Percentiles rank a stretch among this genome's conserved stretches.
phyloP scores from a whole-genome alignment of 2,113 vertebrate species.

The Malurus cyaneus region DNA sequence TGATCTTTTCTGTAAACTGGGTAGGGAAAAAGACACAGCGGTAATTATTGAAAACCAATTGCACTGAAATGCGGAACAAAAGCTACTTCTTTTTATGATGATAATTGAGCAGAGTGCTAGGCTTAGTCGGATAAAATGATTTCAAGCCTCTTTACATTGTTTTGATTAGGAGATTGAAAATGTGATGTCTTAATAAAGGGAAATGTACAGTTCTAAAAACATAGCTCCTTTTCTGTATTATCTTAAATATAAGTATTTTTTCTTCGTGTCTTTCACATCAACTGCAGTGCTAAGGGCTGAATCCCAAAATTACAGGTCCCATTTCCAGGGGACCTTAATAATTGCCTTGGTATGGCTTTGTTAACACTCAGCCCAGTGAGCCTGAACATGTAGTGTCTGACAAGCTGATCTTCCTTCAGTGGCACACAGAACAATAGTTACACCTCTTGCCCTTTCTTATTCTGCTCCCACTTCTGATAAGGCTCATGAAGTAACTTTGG shows the following conservation, averaged over 20 bases:
- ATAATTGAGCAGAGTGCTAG: conserved; percentile 44
- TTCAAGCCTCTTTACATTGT: conserved; percentile 65
- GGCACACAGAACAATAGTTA: background rate
- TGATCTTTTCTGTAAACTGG: conserved; percentile 55
- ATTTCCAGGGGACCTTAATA: background rate
- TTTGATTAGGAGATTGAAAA: conserved; percentile 62
- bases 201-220: conserved; percentile 15
- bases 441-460: background rate
- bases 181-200: conserved; percentile 67
- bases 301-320: background rate
- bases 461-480: background rate
- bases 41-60: conserved; percentile 69
- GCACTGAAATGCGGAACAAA: conserved; percentile 59
- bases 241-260: background rate
- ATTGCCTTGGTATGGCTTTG: background rate
- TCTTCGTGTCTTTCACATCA: background rate
- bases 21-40: conserved; percentile 27
- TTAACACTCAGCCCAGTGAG: background rate
- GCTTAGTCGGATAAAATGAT: conserved; percentile 71
- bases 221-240: background rate
- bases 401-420: background rate
- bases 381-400: background rate
- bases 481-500: background rate
- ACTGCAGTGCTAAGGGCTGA: background rate
- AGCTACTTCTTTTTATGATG: conserved; percentile 68